Conservation (phyloP, 2,888 invertebrate species). For the Netelia melanura region DNA sequence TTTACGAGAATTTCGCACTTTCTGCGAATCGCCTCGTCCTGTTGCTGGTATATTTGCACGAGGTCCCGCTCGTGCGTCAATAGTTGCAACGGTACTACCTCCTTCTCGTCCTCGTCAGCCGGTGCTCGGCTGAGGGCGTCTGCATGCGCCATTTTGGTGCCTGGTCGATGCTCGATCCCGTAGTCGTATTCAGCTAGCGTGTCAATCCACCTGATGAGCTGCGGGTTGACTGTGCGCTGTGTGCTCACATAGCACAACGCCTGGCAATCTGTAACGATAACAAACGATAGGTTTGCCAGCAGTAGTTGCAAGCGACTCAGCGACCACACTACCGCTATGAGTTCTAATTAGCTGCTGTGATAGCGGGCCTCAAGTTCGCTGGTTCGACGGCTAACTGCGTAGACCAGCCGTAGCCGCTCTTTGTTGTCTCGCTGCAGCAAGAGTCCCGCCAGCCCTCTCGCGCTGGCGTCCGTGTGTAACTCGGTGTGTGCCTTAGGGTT, state of each 20-base stretch:
- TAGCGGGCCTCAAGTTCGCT: conserved; percentile 70
- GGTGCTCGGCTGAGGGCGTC: conserved; percentile 69
- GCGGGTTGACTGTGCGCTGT: conserved; percentile 11
- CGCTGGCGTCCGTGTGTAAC: conserved; percentile 49
- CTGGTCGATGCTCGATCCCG: conserved; percentile 67
- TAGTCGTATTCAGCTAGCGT: conserved; percentile 52
- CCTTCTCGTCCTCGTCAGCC: conserved; percentile 2
- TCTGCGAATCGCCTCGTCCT: not conserved
- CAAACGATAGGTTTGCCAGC: conserved; percentile 56
- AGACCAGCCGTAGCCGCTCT: conserved; percentile 65
- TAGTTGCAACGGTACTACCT: not conserved
- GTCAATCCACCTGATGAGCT: conserved; percentile 11
- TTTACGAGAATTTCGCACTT: conserved; percentile 15
- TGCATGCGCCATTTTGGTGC: no score
- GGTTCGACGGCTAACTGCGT: conserved; percentile 71
- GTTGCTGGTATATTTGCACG: conserved; percentile 18
- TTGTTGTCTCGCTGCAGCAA: conserved; percentile 65
- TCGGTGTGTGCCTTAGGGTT: conserved; percentile 26
- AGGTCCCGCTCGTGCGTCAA: conserved; percentile 19
- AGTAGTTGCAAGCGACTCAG: conserved; percentile 18
- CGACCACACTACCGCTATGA: conserved; percentile 49
- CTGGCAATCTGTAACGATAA: conserved; percentile 72
- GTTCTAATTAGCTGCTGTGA: conserved; percentile 70
- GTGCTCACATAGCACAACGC: conserved; percentile 70
- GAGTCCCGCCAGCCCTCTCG: conserved; percentile 13